Evolutionary conservation across 2,797 vertebrate species (phyloP), one percentile per base, ranked within the genome.

Genomic region (Xyrichtys novacula): DNA sequence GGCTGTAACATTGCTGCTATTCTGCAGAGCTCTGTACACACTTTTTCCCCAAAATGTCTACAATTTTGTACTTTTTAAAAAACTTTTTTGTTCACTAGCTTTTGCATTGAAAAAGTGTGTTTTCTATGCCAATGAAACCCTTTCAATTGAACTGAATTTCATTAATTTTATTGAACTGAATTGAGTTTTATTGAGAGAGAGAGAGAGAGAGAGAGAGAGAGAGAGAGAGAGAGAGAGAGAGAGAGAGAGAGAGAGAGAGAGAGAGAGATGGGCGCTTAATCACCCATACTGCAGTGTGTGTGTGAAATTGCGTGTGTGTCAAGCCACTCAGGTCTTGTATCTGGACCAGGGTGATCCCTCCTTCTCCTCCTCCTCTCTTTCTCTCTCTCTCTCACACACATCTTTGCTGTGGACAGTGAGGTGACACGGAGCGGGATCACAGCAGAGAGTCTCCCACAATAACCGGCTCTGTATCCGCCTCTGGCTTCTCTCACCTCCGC

Each of bases 231-330:
- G 59, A 39, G 59, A 29, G 26, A 32, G 48, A 29, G 25, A 22
- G 48, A 34, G 50, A 16, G 57, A 36, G 49, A 19, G 20, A 20
- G 47, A 19, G 39, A 47, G 44, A 40, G 48, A 47, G 65, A 42
- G 66, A 28, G 60, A 19, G 39, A 42, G 32, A 52, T 40, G 5
- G 72, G 39, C 61, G 75, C 57, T 78, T 71, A 42, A 86, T 77
- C 76, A 65, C 72, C 52, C 43, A 62, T 81, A 83, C 54, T 82
- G 86, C 81, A 85, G 70, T 72, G 56, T 65, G 65, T 56, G 50
- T 39, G 57, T 28, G 47, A 57, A 64, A 31, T 8, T 23, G 43
- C 7, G 49, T 26, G 67, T 49, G 50, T 52, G 55, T 39, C 62
- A 63, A 75, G 49, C 38, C 68, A 28, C 64, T 66, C 46, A 5